Evolutionary conservation across 2,797 vertebrate genomes (phyloP), one percentile per base, ranked within the genome.

Genomic region (Pseudotriccus pelzelni): DNA sequence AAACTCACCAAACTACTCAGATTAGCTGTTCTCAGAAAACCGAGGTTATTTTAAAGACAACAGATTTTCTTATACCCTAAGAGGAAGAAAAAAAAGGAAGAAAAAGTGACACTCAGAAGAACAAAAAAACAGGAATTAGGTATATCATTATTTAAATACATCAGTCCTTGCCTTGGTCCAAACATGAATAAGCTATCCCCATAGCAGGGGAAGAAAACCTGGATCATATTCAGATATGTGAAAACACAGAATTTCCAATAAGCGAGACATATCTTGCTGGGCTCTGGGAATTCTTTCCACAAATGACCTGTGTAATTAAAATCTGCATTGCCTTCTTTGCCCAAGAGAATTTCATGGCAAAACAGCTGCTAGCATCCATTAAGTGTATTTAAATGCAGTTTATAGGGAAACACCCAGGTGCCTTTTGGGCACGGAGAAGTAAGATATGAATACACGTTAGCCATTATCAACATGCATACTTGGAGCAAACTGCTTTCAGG

Each of bases 231-330:
- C 47, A 82, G 39, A 36, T 52, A 20, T 3, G 12, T 53, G 30
- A 63, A 94, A 73, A 49, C 23, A 56, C 5, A 14, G 44, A 23
- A 59, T 87, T 87, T 87, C 56, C 64, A 87, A 34, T 74, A 92
- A 64, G 30, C 5, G 0, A 63, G 37, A 67, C 0, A 0, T 63
- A 67, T 39, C 67, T 82, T 2, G 0, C 84, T 9, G 7, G 36
- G 24, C 15, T 76, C 53, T 87, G 37, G 52, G 37, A 90, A 76
- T 78, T 27, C 34, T 90, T 80, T 92, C 72, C 37, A 56, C 52
- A 83, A 53, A 64, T 74, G 75, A 90, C 92, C 68, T 87, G 24
- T 2, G 1, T 90, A 94, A 96, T 93, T 89, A 90, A 87, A 95
- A 44, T 52, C 75, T 90, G 74, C 68, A 72, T 46, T 89, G 34